Percentiles rank a stretch among this genome's conserved stretches.
Conservation (phyloP, 2,113 vertebrate species). For the Mormoops blainvillei region DNA sequence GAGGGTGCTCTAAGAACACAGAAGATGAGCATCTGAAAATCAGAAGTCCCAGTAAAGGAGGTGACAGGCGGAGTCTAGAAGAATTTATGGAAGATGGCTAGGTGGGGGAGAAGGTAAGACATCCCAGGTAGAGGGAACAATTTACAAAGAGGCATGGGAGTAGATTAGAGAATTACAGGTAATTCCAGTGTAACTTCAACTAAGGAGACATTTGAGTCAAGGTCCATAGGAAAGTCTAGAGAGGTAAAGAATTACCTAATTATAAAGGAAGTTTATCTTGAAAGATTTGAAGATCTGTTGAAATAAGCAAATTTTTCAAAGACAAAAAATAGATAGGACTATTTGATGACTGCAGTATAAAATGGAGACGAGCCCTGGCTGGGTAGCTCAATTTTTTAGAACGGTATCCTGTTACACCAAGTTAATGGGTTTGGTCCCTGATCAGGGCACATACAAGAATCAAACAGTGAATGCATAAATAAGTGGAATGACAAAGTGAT, state of each 20-base stretch:
- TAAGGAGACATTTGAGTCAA: background rate
- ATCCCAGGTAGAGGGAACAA: background rate
- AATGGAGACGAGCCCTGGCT: background rate
- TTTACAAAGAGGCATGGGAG: background rate
- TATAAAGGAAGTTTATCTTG: background rate
- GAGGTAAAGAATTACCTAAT: background rate
- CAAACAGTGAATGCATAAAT: no score
- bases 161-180: background rate
- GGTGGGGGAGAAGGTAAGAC: background rate
- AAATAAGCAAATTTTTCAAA: conserved; percentile 2
- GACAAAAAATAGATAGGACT: background rate
- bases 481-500: no score
- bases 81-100: background rate
- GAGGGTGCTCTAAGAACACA: background rate
- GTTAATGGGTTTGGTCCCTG: no score
- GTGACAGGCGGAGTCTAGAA: background rate
- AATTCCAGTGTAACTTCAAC: background rate
- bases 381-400: no score
- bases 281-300: background rate
- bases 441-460: no score
- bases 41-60: background rate
- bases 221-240: background rate
- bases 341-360: background rate
- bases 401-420: no score
- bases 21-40: background rate